Evolutionary conservation across 1,140 invertebrate species (phyloP).

Genomic region (Drosophila nasuta): DNA sequence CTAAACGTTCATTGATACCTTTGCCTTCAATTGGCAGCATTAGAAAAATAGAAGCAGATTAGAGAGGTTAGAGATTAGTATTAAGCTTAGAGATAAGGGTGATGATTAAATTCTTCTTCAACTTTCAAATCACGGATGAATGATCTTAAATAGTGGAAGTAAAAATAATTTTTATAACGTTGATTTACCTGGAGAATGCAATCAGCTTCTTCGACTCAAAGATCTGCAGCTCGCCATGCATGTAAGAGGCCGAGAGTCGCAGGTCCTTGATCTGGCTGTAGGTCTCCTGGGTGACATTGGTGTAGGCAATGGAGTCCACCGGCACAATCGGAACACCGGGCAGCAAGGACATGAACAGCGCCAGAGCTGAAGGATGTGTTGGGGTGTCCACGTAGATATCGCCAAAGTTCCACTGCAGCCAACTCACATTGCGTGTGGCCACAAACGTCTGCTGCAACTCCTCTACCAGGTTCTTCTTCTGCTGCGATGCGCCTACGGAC

Average conservation of each 20-base stretch:
- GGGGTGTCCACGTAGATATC: conserved; percentile 55
- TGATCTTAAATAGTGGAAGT: no score
- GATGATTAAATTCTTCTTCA: no score
- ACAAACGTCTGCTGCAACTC: conserved; percentile 53
- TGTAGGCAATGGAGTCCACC: conserved; percentile 86
- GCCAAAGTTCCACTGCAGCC: conserved; percentile 80
- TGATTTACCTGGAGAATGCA: conserved; percentile 87
- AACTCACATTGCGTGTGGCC: conserved; percentile 54
- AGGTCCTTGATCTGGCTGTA: conserved; percentile 84
- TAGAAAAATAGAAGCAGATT: neutral
- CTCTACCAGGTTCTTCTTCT: conserved; percentile 44
- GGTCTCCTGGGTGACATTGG: conserved; percentile 54
- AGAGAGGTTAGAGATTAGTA: conserved; percentile 5
- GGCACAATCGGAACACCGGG: conserved; percentile 90
- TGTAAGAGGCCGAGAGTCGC: conserved; percentile 85
- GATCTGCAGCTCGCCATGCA: conserved; percentile 86
- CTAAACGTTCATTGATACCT: conserved; percentile 19
- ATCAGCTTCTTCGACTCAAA: conserved; percentile 86
- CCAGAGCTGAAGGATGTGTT: conserved; percentile 84
- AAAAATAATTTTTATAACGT: no score
- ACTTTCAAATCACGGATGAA: no score
- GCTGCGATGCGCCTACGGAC: conserved; percentile 43
- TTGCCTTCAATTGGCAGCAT: conserved; percentile 32
- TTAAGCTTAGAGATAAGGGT: neutral
- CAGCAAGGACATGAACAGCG: conserved; percentile 89